Percentiles rank a stretch among this genome's conserved stretches.
Evolutionary conservation across 2,888 invertebrate species (phyloP).

Genomic region (Pammene aurita): DNA sequence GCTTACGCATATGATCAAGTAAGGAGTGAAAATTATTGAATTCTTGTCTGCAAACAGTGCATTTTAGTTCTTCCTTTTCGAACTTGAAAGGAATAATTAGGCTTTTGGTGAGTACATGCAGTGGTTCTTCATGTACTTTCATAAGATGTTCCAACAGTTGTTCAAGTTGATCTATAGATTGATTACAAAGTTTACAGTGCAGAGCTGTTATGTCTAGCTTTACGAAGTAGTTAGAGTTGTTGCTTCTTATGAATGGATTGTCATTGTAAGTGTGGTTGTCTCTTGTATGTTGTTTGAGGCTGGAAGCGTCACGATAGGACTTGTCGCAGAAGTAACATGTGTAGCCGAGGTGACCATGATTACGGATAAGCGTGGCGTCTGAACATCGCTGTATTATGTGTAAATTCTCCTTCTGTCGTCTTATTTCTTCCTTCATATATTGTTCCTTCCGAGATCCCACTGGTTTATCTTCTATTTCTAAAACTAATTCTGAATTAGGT

Average conservation of each 20-base stretch:
- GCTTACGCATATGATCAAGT: slow-evolving; percentile 54
- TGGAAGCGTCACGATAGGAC: slow-evolving; percentile 58
- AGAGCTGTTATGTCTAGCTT: slow-evolving; percentile 51
- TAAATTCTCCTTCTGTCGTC: slow-evolving; percentile 62
- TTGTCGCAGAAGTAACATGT: slow-evolving; percentile 67
- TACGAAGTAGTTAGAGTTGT: slow-evolving; percentile 44
- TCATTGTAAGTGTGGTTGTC: slow-evolving; percentile 51
- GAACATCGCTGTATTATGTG: slow-evolving; percentile 52
- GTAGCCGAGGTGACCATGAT: slow-evolving; percentile 57
- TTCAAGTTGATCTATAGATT: slow-evolving; percentile 21
- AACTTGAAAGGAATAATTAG: slow-evolving; percentile 36
- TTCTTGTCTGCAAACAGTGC: slow-evolving; percentile 55
- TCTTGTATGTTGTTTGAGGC: slow-evolving; percentile 60
- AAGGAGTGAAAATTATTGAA: slow-evolving; percentile 58
- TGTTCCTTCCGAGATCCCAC: not conserved
- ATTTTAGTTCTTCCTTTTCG: slow-evolving; percentile 46
- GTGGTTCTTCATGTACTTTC: slow-evolving; percentile 14
- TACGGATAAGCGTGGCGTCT: slow-evolving; percentile 60
- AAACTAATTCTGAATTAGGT: not conserved
- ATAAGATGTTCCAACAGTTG: slow-evolving; percentile 42
- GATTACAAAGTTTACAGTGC: slow-evolving; percentile 44
- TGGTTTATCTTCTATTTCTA: not conserved
- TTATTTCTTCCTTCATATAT: slow-evolving; percentile 7
- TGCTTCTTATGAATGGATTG: slow-evolving; percentile 52
- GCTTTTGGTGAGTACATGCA: slow-evolving; percentile 15